phyloP scores from a whole-genome alignment of 2,113 vertebrate genomes.

The Hippopotamus amphibius region DNA sequence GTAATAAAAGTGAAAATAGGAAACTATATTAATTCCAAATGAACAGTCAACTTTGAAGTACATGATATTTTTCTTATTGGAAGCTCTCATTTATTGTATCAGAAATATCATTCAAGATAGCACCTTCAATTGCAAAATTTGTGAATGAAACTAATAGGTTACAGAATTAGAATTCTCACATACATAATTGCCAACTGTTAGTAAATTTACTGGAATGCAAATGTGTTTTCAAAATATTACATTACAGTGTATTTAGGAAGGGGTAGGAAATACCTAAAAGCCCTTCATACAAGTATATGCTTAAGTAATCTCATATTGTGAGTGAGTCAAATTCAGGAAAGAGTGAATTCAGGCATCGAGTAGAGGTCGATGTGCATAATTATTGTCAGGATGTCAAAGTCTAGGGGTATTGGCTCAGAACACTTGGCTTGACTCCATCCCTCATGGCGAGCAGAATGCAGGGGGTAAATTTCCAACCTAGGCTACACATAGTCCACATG shows the following conservation, averaged over 20 bases:
- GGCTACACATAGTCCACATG: background rate
- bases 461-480: background rate
- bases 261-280: background rate
- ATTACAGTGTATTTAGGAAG: background rate
- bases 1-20: background rate
- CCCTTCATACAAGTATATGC: background rate
- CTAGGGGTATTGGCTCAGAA: background rate
- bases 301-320: background rate
- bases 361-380: background rate
- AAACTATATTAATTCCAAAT: background rate
- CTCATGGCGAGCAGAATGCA: background rate
- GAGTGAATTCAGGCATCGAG: background rate
- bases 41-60: background rate
- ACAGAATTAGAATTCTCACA: background rate
- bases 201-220: background rate
- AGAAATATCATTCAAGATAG: background rate
- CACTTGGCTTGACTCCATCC: background rate
- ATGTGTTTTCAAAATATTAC: background rate
- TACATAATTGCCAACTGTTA: background rate
- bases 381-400: background rate
- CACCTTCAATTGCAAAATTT: constrained; percentile 7
- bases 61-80: background rate
- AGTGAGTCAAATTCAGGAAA: background rate
- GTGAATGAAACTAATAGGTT: background rate
- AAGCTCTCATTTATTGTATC: background rate